A percentile compares a stretch with the other conserved stretches of the same genome.
Conservation (phyloP, 2,797 vertebrate genomes). For the Falco peregrinus region DNA sequence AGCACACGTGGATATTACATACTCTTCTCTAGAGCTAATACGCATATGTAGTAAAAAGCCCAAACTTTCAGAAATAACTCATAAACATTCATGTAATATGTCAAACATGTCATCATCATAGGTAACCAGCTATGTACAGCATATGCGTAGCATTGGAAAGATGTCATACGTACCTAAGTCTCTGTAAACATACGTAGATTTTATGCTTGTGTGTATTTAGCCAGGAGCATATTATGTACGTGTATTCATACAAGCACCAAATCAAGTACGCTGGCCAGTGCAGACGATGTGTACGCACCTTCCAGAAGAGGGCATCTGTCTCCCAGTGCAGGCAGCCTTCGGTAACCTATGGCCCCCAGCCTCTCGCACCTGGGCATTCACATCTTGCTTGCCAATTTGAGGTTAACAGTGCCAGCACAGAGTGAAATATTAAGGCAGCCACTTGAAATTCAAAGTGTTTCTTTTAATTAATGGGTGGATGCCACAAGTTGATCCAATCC, state of each 20-base stretch:
- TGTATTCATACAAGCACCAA: neutral
- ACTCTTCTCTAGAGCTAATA: neutral
- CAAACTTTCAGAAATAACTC: neutral
- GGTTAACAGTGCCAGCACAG: constrained; percentile 63
- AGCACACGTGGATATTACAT: neutral
- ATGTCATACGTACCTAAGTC: no score
- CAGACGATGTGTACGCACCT: neutral
- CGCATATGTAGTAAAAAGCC: neutral
- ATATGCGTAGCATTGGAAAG: neutral
- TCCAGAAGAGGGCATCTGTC: constrained; percentile 72
- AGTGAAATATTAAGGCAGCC: constrained; percentile 74
- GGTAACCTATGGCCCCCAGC: neutral
- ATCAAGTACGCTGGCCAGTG: neutral
- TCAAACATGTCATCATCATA: fast-evolving
- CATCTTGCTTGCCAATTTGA: constrained; percentile 62
- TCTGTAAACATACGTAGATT: neutral
- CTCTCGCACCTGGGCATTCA: constrained; percentile 7
- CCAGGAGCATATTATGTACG: no score
- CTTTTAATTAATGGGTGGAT: constrained; percentile 83
- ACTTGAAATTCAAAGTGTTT: constrained; percentile 77
- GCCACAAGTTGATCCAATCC: constrained; percentile 77
- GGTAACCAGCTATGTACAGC: neutral
- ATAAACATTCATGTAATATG: neutral
- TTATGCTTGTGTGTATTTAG: neutral
- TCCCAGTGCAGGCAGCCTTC: constrained; percentile 15